These are phyloP conservation scores for Lepidothrix coronata DNA, from an alignment of 2,113 vertebrate genomes.

Conservation along the genomic window DNA sequence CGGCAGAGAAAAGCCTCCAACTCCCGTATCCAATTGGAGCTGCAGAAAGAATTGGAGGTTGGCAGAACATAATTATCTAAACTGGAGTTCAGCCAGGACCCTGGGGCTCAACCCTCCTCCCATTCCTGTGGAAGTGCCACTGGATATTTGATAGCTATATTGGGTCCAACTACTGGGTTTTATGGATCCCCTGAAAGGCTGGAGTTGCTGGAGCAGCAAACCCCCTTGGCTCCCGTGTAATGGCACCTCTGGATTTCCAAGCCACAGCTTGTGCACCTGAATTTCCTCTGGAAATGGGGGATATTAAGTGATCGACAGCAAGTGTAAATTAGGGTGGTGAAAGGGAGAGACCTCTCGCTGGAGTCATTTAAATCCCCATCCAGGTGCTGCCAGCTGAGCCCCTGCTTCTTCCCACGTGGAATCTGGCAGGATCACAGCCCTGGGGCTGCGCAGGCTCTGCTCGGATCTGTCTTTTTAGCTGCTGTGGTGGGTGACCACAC, in stretches of 20 bases:
- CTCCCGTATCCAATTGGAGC: neutral
- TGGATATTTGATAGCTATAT: neutral
- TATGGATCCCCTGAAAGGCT: neutral
- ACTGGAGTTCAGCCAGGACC: neutral
- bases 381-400: neutral
- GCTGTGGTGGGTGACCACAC: fast-evolving
- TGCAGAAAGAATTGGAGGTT: neutral
- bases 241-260: neutral
- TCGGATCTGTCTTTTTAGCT: neutral
- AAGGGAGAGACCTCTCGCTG: neutral
- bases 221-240: neutral
- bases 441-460: neutral
- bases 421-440: neutral
- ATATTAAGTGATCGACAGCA: neutral
- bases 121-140: neutral
- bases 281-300: neutral
- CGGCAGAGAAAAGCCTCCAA: neutral
- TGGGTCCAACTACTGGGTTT: neutral
- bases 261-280: neutral
- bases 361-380: neutral
- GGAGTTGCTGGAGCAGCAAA: neutral
- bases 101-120: neutral
- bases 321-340: neutral
- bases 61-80: neutral
- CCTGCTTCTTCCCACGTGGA: fast-evolving